Base-by-base conservation (phyloP, 2,797 vertebrate genomes). In the Sciurus carolinensis region DNA sequence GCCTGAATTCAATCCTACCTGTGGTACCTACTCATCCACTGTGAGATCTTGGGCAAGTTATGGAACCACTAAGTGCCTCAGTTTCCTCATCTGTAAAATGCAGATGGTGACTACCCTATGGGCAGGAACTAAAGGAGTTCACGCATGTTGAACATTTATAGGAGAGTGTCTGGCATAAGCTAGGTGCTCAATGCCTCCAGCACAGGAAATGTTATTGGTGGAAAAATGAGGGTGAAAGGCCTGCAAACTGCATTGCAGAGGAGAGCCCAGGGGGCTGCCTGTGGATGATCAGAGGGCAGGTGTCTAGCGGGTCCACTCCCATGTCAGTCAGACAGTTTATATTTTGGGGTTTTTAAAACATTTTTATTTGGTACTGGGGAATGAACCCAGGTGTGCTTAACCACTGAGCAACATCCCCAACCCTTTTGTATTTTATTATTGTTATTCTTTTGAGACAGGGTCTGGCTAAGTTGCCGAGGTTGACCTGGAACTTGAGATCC, bases 41-140 rank as follows among this genome's bases (percentile, higher is more conserved):
- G 17, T 30, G 50, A 72, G 69, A 20, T 44, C 39, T 81, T 33
- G 22, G 33, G 18, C 24, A 50, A 62, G 36, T 44, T 22, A 24
- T 4, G 50, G 2, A 59, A 28, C 30, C 17, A 30, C 14, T 28
- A 36, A 36, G n/a, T 66, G 54, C 17, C 52, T 85, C 72, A 11
- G 54, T 93, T 84, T 79, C 72, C 47, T 84, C 36, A 18, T 72
- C 44, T 89, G 44, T 52, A n/a, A 84, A 72, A 79, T 77, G 52
- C 13, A 64, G 52, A 44, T 22, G 30, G 30, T 14, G 28, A 62
- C 33, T 36, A 64, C 54, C 17, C 33, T 24, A 10, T 7, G n/a
- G 39, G 20, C 20, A 44, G 6, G 71, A 28, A 50, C 30, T 62
- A 36, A 57, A 72, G 73, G 44, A 57, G 33, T 66, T 54, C 22